phyloP scores from a whole-genome alignment of 2,888 invertebrate genomes.

The Drosophila ustulata region DNA sequence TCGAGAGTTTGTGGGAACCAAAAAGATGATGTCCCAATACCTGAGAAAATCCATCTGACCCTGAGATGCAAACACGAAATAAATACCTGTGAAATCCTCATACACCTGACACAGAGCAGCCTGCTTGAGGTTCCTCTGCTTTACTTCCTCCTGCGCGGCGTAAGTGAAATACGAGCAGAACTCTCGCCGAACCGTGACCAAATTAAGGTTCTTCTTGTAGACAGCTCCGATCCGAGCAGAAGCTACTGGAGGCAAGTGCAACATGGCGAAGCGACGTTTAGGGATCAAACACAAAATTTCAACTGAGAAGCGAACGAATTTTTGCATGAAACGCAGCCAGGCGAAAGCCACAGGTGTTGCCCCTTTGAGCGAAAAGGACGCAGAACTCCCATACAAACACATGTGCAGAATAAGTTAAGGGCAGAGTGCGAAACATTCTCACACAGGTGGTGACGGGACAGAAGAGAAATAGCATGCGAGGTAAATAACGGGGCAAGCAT shows the following conservation, averaged over 20 bases:
- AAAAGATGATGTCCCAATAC: conserved; percentile 16
- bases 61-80: conserved; percentile 4
- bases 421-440: conserved; percentile 48
- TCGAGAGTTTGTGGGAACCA: neutral
- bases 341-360: conserved; percentile 69
- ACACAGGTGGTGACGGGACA: conserved; percentile 59
- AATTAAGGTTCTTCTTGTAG: conserved; percentile 35
- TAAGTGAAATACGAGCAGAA: conserved; percentile 67
- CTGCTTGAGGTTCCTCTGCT: conserved; percentile 59
- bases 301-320: conserved; percentile 51
- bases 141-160: conserved; percentile 49
- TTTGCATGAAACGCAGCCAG: conserved; percentile 44
- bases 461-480: conserved; percentile 18
- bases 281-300: conserved; percentile 60
- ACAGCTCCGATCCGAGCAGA: conserved; percentile 32
- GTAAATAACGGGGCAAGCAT: conserved; percentile 25
- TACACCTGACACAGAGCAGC: conserved; percentile 70
- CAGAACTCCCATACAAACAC: conserved; percentile 6
- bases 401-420: conserved; percentile 25
- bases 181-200: conserved; percentile 65
- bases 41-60: conserved; percentile 8
- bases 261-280: conserved; percentile 61
- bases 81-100: conserved; percentile 75
- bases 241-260: conserved; percentile 52
- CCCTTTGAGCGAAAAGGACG: neutral